These are phyloP conservation scores for Catostylus mosaicus DNA, from an alignment of 30 jellyfish, hydroid and myxozoan species.

Conservation along the genomic window DNA sequence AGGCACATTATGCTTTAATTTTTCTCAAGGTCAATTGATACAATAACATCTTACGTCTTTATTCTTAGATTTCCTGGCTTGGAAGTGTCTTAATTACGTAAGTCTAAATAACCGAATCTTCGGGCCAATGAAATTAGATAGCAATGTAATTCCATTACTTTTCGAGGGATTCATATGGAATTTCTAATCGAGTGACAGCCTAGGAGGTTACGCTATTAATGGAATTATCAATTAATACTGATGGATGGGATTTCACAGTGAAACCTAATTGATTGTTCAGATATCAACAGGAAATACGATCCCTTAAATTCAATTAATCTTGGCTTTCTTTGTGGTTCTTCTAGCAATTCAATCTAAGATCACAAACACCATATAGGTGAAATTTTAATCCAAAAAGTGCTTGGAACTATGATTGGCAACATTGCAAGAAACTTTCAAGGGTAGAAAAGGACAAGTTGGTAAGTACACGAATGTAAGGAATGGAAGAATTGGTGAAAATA, in stretches of 20 bases:
- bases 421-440: too few species aligned
- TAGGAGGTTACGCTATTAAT: background rate
- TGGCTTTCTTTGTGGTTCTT: background rate
- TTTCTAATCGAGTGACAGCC: background rate
- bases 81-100: background rate
- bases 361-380: too few species aligned
- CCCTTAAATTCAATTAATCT: background rate
- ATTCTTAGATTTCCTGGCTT: background rate
- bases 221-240: background rate
- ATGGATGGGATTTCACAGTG: background rate
- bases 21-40: background rate
- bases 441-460: too few species aligned
- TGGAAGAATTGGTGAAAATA: too few species aligned
- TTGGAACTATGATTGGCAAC: too few species aligned
- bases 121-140: background rate
- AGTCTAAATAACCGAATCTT: background rate
- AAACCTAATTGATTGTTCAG: background rate
- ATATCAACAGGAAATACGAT: background rate
- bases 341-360: too few species aligned
- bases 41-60: background rate
- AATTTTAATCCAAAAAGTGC: too few species aligned
- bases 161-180: background rate
- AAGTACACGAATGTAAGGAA: too few species aligned
- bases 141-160: background rate
- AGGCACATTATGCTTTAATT: background rate